Percentiles rank a stretch among this genome's conserved stretches.
Conservation (phyloP, 2,113 vertebrate species). For the Ictalurus furcatus region DNA sequence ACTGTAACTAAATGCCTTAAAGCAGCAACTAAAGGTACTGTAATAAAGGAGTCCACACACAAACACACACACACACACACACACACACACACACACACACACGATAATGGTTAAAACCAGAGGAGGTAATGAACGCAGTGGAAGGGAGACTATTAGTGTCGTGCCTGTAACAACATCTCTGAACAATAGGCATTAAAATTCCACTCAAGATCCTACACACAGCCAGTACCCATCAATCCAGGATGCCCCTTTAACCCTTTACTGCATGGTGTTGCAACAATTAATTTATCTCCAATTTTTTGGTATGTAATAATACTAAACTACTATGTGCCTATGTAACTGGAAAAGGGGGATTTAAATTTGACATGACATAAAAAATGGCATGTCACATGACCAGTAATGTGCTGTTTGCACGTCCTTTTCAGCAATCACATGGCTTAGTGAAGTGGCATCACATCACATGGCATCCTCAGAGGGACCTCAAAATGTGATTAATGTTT, state of each 20-base stretch:
- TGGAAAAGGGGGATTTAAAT: no score
- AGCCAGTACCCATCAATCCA: not conserved
- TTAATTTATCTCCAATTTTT: no score
- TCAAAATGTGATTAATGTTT: no score
- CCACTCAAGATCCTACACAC: not conserved
- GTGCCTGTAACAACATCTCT: not conserved
- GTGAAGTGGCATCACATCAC: no score
- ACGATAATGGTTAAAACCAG: conserved; percentile 33
- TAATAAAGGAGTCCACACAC: conserved; percentile 42
- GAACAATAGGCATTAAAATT: not conserved
- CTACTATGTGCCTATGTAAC: no score
- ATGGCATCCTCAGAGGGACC: no score
- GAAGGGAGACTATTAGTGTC: conserved; percentile 11
- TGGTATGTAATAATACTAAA: no score
- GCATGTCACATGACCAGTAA: no score
- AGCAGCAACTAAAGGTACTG: not conserved
- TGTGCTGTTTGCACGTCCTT: no score
- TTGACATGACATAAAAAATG: no score
- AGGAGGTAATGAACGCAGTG: conserved; percentile 28
- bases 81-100: conserved; percentile 13
- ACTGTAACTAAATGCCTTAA: conserved; percentile 22
- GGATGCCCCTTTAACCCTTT: not conserved
- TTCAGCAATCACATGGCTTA: no score
- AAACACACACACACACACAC: conserved; percentile 14
- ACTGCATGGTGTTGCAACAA: no score